Conservation (phyloP, 2,113 vertebrate species). For the Hemiprocne comata region DNA sequence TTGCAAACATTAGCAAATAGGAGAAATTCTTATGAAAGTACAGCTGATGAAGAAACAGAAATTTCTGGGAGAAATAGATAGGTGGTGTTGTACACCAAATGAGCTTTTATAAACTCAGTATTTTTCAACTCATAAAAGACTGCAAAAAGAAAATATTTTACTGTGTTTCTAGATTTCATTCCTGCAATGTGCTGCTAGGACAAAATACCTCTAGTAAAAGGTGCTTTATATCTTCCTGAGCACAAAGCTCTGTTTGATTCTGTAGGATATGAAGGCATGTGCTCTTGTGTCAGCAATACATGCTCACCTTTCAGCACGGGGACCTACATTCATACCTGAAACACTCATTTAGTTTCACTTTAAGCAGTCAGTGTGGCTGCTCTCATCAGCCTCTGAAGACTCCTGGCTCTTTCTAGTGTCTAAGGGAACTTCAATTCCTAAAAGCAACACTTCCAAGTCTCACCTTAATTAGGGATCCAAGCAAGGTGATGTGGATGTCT, state of each 20-base stretch:
- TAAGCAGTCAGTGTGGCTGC: background rate
- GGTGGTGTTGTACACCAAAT: background rate
- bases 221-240: background rate
- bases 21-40: background rate
- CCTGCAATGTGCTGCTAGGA: background rate
- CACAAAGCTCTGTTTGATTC: background rate
- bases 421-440: background rate
- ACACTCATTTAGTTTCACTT: background rate
- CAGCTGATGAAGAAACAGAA: constrained; percentile 19
- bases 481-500: background rate
- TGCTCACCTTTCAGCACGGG: background rate
- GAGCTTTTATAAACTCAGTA: background rate
- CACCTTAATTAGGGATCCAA: background rate
- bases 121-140: background rate
- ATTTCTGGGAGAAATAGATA: background rate
- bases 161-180: background rate
- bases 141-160: background rate
- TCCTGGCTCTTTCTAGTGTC: background rate
- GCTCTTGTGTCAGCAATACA: background rate
- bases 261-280: background rate
- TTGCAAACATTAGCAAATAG: background rate
- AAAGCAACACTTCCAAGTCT: background rate
- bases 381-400: background rate
- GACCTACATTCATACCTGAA: background rate
- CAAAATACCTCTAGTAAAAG: background rate